phyloP scores from a whole-genome alignment of 2,797 vertebrate species.

The Buphagus erythrorhynchus region DNA sequence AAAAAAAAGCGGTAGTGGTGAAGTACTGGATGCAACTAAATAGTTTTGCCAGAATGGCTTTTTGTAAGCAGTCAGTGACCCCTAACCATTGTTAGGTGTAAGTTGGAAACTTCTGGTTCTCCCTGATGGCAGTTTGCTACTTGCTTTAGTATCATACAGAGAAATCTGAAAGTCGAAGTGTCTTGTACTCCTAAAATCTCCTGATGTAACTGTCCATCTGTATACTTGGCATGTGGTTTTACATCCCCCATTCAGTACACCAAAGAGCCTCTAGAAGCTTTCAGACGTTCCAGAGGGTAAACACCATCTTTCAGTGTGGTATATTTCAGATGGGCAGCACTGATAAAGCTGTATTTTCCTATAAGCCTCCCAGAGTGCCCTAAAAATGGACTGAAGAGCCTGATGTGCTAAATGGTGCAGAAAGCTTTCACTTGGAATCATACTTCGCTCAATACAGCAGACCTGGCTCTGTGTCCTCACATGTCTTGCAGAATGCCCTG shows the following conservation, averaged over 20 bases:
- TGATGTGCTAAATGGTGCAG: neutral
- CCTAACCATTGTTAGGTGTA: neutral
- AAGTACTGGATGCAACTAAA: neutral
- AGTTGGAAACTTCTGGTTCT: neutral
- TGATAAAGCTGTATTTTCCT: neutral
- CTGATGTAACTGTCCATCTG: neutral
- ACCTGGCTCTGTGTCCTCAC: neutral
- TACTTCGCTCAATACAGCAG: neutral
- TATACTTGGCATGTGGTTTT: neutral
- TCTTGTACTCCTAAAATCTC: neutral
- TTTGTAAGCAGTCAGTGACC: neutral
- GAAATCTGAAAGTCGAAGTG: neutral
- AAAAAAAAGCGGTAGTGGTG: neutral
- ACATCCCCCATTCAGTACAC: neutral
- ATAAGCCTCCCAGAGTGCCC: neutral
- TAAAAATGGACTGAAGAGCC: neutral
- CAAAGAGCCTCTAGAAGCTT: neutral
- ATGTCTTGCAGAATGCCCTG: neutral
- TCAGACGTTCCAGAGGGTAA: neutral
- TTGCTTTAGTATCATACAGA: neutral
- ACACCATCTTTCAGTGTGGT: neutral
- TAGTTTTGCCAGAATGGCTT: neutral
- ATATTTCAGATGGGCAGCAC: neutral
- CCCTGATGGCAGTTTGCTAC: neutral
- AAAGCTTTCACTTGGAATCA: neutral